Percentiles rank a stretch among this genome's conserved stretches.
Conservation (phyloP, 2,888 invertebrate species). For the Aradus depressus region DNA sequence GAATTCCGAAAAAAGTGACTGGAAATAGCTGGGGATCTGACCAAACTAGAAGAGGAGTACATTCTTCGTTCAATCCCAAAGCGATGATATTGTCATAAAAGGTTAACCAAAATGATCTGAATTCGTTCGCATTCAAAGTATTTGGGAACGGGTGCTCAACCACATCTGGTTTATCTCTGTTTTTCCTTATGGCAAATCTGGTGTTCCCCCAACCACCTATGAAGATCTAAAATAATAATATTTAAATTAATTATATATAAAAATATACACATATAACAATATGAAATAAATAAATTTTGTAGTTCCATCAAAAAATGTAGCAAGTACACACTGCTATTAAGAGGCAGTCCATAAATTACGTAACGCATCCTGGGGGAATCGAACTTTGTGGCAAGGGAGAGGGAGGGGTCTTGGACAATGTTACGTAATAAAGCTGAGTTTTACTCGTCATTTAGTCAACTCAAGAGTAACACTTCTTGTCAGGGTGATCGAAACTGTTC, state of each 20-base stretch:
- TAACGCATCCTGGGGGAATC: too few species aligned
- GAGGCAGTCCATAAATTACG: too few species aligned
- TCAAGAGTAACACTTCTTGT: too few species aligned
- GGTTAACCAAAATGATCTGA: constrained; percentile 73
- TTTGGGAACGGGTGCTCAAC: constrained; percentile 58
- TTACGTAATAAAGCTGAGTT: too few species aligned
- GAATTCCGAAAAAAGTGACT: constrained; percentile 49
- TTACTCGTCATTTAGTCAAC: too few species aligned
- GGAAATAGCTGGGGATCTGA: constrained; percentile 48
- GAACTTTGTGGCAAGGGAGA: too few species aligned
- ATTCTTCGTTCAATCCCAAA: constrained; percentile 41
- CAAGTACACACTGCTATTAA: too few species aligned
- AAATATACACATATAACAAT: too few species aligned
- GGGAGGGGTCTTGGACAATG: too few species aligned
- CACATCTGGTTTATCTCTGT: constrained; percentile 63
- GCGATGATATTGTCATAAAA: constrained; percentile 53
- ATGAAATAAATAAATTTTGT: too few species aligned
- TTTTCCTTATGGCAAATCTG: constrained; percentile 71
- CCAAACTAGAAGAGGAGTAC: constrained; percentile 46
- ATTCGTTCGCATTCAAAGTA: constrained; percentile 60
- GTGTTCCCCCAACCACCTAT: constrained; percentile 81
- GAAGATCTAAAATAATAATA: constrained; percentile 47
- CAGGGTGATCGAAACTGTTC: too few species aligned
- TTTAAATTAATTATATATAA: background rate
- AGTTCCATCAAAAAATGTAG: too few species aligned